Evolutionary conservation across 2,113 vertebrate genomes (phyloP).

Genomic region (Petrocephalus zakoni): DNA sequence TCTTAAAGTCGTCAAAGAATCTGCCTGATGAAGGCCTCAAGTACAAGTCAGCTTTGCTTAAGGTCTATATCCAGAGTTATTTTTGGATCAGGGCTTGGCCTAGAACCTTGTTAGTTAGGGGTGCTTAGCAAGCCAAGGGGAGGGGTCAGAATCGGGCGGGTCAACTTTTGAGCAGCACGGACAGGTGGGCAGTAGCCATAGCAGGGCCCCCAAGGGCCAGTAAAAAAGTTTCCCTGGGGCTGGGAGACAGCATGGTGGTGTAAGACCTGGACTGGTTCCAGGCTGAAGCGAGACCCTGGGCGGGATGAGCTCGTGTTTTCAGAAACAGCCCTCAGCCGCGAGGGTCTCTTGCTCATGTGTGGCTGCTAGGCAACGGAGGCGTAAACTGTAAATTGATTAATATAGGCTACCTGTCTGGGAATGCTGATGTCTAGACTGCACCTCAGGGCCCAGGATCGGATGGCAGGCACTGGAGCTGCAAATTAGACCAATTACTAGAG

Average conservation of each 20-base stretch:
- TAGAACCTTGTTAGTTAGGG: not conserved
- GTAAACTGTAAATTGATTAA: not conserved
- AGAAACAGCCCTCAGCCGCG: not conserved
- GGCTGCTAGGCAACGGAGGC: not conserved
- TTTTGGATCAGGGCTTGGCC: not conserved
- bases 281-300: not conserved
- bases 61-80: not conserved
- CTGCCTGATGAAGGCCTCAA: not conserved
- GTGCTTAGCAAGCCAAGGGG: not conserved
- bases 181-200: constrained; percentile 23
- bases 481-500: not conserved
- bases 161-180: constrained; percentile 16
- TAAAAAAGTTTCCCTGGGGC: not conserved
- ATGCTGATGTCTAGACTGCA: not conserved
- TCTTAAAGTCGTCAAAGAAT: not conserved
- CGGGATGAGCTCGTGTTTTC: not conserved
- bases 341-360: not conserved
- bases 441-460: not conserved
- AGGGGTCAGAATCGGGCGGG: not conserved
- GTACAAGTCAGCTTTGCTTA: not conserved
- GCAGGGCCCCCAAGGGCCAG: not conserved
- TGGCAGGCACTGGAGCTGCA: not conserved
- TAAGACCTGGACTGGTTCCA: not conserved
- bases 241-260: not conserved
- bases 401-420: not conserved